Evolutionary conservation across 2,797 vertebrate genomes (phyloP).

Genomic region (Lophotriccus pileatus): DNA sequence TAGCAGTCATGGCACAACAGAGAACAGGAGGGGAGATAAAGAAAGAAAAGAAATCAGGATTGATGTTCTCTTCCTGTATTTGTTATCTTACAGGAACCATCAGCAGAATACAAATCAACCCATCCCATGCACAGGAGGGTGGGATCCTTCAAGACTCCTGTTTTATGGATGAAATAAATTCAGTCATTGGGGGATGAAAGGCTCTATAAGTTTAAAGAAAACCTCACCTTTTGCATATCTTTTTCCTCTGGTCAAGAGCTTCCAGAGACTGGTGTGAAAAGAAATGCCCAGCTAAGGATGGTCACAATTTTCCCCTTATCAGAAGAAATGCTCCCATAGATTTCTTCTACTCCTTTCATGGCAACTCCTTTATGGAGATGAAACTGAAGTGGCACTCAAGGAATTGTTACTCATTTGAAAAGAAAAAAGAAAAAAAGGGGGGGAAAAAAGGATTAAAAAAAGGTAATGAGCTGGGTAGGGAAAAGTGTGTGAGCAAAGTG

Average conservation of each 20-base stretch:
- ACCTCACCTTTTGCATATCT: not conserved
- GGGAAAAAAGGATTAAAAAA: not conserved
- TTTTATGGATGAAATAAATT: constrained; percentile 20
- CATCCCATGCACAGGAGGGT: not conserved
- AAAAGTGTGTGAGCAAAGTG: not conserved
- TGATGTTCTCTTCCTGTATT: constrained; percentile 61
- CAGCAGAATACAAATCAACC: constrained; percentile 60
- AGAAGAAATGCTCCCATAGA: not conserved
- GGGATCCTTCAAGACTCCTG: not conserved
- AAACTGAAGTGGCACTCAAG: not conserved
- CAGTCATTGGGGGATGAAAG: not conserved
- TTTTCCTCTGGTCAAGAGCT: not conserved
- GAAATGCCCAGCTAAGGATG: not conserved
- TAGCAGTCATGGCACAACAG: constrained; percentile 51
- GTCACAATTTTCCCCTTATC: not conserved
- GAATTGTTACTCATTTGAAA: not conserved
- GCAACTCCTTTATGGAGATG: not conserved
- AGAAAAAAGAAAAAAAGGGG: rapidly evolving
- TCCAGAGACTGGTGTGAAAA: not conserved
- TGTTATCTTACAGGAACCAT: constrained; percentile 54
- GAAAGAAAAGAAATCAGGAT: constrained; percentile 40
- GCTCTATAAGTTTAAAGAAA: not conserved
- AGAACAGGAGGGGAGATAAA: constrained; percentile 46
- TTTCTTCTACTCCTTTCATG: not conserved
- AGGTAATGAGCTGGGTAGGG: not conserved